These are phyloP conservation scores for Benitochromis conjunctus DNA, from an alignment of 2,113 vertebrate genomes.

Conservation along the genomic window DNA sequence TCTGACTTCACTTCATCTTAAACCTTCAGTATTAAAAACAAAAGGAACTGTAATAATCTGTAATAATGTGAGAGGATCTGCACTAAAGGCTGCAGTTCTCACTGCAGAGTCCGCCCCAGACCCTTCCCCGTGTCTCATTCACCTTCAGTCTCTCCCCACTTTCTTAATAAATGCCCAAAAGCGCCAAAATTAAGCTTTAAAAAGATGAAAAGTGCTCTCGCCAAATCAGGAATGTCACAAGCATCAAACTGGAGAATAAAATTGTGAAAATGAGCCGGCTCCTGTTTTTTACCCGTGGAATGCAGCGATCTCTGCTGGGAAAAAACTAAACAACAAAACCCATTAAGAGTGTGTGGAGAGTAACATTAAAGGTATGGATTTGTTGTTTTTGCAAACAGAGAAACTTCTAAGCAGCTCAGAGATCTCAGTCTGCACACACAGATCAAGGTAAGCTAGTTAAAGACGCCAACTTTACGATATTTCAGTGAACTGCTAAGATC, in stretches of 20 bases:
- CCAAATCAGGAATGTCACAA: not conserved
- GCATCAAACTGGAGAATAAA: not conserved
- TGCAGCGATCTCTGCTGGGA: not conserved
- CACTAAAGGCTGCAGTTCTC: not conserved
- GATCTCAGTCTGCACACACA: not conserved
- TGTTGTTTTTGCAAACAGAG: not conserved
- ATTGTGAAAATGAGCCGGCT: not conserved
- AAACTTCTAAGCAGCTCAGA: not conserved
- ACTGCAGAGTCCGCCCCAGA: not conserved
- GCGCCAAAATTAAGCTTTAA: not conserved
- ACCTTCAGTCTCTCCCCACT: not conserved
- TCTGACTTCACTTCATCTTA: not conserved
- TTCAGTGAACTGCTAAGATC: not conserved
- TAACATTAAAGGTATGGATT: not conserved
- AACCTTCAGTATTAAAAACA: not conserved
- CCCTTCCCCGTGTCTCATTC: not conserved
- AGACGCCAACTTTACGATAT: not conserved
- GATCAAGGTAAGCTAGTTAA: not conserved
- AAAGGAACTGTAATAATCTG: not conserved
- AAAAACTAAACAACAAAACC: not conserved
- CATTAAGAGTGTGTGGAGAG: not conserved
- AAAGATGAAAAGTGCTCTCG: not conserved
- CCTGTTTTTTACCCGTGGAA: not conserved
- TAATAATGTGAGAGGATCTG: not conserved
- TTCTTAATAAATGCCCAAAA: not conserved